Conservation (phyloP, 30 jellyfish, hydroid and myxozoan species). For the Pseudorhiza aurosa region DNA sequence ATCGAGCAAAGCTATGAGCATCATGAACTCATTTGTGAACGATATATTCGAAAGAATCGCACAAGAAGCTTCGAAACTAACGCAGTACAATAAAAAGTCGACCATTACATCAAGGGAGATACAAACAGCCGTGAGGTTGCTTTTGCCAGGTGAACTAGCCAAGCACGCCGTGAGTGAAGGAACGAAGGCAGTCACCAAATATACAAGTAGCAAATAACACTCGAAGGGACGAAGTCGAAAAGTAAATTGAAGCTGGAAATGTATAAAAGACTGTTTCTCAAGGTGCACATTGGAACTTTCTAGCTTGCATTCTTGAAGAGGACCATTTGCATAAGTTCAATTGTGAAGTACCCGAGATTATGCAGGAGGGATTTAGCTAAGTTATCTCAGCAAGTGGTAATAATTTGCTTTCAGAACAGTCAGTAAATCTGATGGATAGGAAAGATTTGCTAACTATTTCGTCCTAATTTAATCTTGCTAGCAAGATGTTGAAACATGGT, state of each 20-base stretch:
- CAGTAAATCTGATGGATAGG: no score
- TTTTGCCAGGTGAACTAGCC: conserved; percentile 96
- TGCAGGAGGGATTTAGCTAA: no score
- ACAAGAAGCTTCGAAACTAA: conserved; percentile 94
- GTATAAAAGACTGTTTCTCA: background rate
- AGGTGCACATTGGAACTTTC: background rate
- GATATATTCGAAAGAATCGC: conserved; percentile 98
- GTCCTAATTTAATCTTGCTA: no score
- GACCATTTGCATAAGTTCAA: background rate
- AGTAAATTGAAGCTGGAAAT: background rate
- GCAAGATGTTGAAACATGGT: no score
- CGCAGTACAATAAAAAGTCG: conserved; percentile 82
- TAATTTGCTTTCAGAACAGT: no score
- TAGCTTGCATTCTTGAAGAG: background rate
- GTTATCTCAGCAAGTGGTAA: no score
- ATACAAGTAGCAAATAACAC: conserved; percentile 82
- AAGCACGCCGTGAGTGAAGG: conserved; percentile 98
- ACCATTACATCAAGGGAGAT: conserved; percentile 92
- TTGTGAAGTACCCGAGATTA: no score
- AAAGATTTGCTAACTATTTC: no score
- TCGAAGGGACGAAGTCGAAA: no score
- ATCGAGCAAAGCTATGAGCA: conserved; percentile 97
- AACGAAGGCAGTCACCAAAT: conserved; percentile 97
- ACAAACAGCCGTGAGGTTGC: conserved; percentile 91
- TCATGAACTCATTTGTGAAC: conserved; percentile 95